These are phyloP conservation scores for honey bee (Apis mellifera) DNA, from an alignment of 1,140 invertebrate species.

Conservation along the genomic window Amel_HAv3.1 CM009936.2:15583501-15584000, in stretches of 20 bases:
- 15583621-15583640: neutral
- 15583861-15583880: constrained; percentile 72
- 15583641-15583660: neutral
- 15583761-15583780: constrained; percentile 11
- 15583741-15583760: constrained; percentile 10
- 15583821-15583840: constrained; percentile 65
- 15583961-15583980: neutral
- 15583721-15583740: constrained; percentile 21
- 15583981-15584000: neutral
- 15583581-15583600: neutral
- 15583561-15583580: too few relatives aligned
- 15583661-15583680: neutral
- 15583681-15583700: neutral
- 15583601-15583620: neutral
- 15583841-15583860: constrained; percentile 60
- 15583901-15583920: constrained; percentile 73
- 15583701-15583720: neutral
- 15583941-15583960: constrained; percentile 16
- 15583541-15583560: too few relatives aligned
- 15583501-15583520: neutral
- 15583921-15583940: constrained; percentile 39
- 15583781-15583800: constrained; percentile 46
- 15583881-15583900: constrained; percentile 79
- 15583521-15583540: neutral
- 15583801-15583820: constrained; percentile 68